Evolutionary conservation across 2,797 vertebrate genomes (phyloP).

Genomic region (Buphagus erythrorhynchus): DNA sequence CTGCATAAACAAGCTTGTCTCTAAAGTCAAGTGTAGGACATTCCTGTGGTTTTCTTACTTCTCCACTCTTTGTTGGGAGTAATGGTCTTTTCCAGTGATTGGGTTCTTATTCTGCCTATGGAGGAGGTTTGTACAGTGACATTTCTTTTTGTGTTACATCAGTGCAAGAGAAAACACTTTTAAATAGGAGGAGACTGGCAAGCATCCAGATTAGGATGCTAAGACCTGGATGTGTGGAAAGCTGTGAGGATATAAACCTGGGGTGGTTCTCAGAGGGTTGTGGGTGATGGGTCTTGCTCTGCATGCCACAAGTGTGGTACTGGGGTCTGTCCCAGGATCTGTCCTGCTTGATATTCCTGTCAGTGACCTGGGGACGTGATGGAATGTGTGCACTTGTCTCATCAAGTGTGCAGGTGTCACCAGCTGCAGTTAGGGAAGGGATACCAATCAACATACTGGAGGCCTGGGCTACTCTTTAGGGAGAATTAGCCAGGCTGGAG

Average conservation of each 20-base stretch:
- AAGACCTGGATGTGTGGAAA: neutral
- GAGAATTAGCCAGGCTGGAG: neutral
- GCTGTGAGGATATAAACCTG: neutral
- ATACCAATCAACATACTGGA: fast-evolving
- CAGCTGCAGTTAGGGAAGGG: neutral
- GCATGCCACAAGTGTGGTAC: neutral
- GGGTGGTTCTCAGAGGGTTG: neutral
- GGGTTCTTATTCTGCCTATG: neutral
- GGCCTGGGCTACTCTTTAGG: neutral
- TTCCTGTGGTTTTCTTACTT: neutral
- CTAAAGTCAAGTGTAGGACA: neutral
- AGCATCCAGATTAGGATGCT: neutral
- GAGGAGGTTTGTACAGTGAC: neutral
- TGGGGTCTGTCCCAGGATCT: neutral
- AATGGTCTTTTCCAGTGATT: neutral
- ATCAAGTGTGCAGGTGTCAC: neutral
- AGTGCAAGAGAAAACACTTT: neutral
- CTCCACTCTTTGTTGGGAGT: neutral
- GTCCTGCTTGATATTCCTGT: neutral
- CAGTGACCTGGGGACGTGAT: neutral
- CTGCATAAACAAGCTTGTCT: neutral
- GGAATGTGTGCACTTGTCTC: neutral
- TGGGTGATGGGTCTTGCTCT: neutral
- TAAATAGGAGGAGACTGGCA: neutral
- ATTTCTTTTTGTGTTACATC: neutral